Percentiles rank a stretch among this genome's conserved stretches.
phyloP scores from a whole-genome alignment of 2,797 vertebrate genomes.

The Rhabdophis nuchalis region DNA sequence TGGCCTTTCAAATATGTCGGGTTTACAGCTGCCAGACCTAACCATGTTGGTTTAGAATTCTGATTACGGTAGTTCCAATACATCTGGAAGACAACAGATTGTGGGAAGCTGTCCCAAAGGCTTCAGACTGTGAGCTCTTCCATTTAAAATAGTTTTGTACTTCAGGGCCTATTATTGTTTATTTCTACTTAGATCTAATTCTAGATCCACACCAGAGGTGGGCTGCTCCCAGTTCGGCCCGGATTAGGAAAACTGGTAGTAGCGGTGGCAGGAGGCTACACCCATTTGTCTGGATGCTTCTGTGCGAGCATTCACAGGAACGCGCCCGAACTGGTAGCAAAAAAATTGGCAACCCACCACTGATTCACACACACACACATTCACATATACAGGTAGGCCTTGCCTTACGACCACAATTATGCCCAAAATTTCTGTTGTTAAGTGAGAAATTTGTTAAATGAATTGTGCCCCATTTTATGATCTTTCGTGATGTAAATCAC shows the following conservation, averaged over 20 bases:
- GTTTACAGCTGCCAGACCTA: not conserved
- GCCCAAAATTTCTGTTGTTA: not conserved
- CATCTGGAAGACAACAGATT: not conserved
- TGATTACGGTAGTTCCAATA: not conserved
- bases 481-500: not conserved
- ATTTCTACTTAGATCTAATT: not conserved
- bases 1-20: not conserved
- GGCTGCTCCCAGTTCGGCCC: too few species aligned
- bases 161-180: not conserved
- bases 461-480: not conserved
- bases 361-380: too few species aligned
- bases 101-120: not conserved
- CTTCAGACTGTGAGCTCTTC: not conserved
- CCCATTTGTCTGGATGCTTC: too few species aligned
- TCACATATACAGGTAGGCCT: not conserved
- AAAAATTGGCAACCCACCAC: too few species aligned
- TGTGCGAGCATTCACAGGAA: too few species aligned
- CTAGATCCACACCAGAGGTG: not conserved
- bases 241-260: too few species aligned
- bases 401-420: not conserved
- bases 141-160: not conserved
- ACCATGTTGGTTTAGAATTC: not conserved
- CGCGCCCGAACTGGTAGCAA: too few species aligned
- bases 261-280: too few species aligned
- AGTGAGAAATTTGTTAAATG: not conserved